A percentile compares a stretch with the other conserved stretches of the same genome.
Conservation (phyloP, 64 coral and sea anemone species). For the Montipora efflorescens region DNA sequence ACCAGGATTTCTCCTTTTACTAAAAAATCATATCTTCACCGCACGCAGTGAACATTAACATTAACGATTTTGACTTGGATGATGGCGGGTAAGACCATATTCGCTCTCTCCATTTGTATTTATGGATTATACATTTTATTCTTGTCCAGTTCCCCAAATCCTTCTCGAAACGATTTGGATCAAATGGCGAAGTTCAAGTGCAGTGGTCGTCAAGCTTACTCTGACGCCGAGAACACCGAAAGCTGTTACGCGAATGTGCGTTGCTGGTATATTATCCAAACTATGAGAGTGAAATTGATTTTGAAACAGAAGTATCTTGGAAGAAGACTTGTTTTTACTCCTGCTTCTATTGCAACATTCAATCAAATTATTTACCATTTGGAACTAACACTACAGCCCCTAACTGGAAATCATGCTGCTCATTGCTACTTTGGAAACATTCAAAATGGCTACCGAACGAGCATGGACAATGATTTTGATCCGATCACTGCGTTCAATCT, state of each 20-base stretch:
- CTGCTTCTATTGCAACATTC: slow-evolving; percentile 68
- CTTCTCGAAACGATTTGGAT: slow-evolving; percentile 49
- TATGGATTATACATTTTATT: slow-evolving; percentile 14
- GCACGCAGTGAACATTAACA: no score
- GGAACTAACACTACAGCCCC: slow-evolving; percentile 30
- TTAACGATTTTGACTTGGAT: background rate
- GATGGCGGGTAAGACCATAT: slow-evolving; percentile 23
- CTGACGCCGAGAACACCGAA: slow-evolving; percentile 22
- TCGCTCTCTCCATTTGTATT: slow-evolving; percentile 58
- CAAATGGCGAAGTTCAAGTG: slow-evolving; percentile 9
- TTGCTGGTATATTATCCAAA: slow-evolving; percentile 49
- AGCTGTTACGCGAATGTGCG: background rate
- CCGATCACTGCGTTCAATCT: slow-evolving; percentile 65
- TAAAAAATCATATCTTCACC: no score
- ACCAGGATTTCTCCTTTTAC: no score
- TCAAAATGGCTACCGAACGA: slow-evolving; percentile 55
- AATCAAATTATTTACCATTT: slow-evolving; percentile 55
- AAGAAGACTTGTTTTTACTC: slow-evolving; percentile 41
- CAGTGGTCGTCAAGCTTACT: slow-evolving; percentile 15
- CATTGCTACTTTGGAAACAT: slow-evolving; percentile 73
- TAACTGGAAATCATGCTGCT: slow-evolving; percentile 66
- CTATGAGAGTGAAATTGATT: slow-evolving; percentile 16
- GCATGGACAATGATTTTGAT: slow-evolving; percentile 24
- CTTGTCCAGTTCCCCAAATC: background rate
- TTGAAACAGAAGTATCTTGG: slow-evolving; percentile 45